Percentiles rank a stretch among this genome's conserved stretches.
Conservation (phyloP, 2,113 vertebrate genomes). For the Paratilapia polleni region DNA sequence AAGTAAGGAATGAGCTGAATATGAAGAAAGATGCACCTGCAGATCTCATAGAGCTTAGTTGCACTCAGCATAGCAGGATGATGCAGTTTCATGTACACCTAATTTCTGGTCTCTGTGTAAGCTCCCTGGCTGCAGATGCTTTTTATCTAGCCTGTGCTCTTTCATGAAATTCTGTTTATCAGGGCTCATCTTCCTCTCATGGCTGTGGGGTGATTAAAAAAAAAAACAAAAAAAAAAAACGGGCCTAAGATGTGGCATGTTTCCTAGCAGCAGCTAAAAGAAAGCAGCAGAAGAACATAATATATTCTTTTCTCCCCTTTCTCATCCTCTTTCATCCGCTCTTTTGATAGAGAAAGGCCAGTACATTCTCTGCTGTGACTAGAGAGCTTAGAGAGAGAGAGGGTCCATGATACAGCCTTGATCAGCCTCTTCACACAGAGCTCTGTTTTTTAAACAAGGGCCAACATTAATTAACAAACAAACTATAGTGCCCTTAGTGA, state of each 20-base stretch:
- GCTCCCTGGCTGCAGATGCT: neutral
- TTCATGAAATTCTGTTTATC: neutral
- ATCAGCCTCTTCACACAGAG: no score
- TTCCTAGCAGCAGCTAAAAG: neutral
- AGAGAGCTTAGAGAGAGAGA: no score
- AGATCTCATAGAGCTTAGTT: neutral
- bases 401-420: no score
- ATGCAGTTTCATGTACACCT: neutral
- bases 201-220: neutral
- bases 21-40: neutral
- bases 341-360: no score
- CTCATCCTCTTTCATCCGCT: neutral
- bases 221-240: no score
- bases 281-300: neutral
- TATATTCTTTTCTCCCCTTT: neutral
- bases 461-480: no score
- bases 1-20: neutral
- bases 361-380: no score
- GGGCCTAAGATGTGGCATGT: neutral
- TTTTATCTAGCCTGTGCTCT: neutral
- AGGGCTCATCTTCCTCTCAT: neutral
- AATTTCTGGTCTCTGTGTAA: neutral
- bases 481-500: no score
- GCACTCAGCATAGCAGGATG: neutral
- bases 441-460: no score